These are phyloP conservation scores for Apolygus lucorum DNA, from an alignment of 1,140 invertebrate genomes.

Conservation along the genomic window DNA sequence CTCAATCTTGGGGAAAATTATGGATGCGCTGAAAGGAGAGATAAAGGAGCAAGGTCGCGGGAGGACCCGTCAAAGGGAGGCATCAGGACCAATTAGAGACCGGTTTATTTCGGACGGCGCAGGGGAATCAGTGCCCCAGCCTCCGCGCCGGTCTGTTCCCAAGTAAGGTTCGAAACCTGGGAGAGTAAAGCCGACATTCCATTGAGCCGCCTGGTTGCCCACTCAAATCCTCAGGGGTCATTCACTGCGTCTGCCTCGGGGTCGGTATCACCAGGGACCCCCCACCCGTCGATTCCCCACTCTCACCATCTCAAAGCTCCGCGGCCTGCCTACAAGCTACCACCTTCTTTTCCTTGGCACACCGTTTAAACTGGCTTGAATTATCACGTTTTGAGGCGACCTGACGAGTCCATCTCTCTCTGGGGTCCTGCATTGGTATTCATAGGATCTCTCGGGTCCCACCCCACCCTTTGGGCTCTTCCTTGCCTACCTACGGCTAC, in stretches of 20 bases:
- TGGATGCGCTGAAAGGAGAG: not conserved
- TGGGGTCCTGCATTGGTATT: not conserved
- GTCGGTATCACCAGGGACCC: not conserved
- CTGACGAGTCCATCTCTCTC: constrained; percentile 12
- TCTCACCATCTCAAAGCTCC: not conserved
- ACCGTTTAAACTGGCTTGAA: constrained; percentile 10
- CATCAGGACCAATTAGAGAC: not conserved
- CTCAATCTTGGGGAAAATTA: no score
- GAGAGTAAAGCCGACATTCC: constrained; percentile 3
- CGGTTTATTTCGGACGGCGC: not conserved
- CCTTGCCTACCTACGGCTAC: no score
- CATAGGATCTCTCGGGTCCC: not conserved
- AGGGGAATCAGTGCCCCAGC: not conserved
- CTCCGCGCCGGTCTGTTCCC: not conserved
- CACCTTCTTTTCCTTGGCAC: not conserved
- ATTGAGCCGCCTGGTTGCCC: constrained; percentile 14
- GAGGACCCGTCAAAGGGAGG: not conserved
- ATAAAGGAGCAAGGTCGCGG: not conserved
- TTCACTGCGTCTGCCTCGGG: not conserved
- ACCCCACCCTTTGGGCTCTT: not conserved
- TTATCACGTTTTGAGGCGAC: constrained; percentile 12
- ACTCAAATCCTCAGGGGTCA: constrained; percentile 12
- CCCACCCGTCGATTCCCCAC: not conserved
- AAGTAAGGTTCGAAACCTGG: constrained; percentile 2
- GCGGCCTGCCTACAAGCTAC: not conserved